Percentiles rank a stretch among this genome's conserved stretches.
These are phyloP conservation scores for Phataginus tricuspis DNA, from an alignment of 2,797 vertebrate genomes.

Conservation along the genomic window DNA sequence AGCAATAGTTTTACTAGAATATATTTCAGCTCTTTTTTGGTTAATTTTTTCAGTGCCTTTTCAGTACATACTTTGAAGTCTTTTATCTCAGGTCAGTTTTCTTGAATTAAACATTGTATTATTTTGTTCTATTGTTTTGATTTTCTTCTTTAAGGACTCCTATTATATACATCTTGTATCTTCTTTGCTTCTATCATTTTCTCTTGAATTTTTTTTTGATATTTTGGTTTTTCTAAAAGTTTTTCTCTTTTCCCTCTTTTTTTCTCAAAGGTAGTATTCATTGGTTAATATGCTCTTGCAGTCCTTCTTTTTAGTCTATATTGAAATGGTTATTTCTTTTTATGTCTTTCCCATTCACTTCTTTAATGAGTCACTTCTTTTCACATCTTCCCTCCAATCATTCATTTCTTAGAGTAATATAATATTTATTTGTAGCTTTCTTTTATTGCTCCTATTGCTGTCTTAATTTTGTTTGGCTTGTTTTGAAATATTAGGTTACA, in stretches of 20 bases:
- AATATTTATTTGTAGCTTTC: neutral
- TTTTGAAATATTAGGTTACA: neutral
- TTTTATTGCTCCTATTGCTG: neutral
- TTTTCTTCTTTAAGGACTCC: neutral
- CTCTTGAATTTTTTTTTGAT: neutral
- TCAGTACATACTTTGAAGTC: neutral
- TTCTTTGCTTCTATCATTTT: neutral
- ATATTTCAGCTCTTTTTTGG: neutral
- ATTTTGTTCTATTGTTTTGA: neutral
- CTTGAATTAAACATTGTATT: neutral
- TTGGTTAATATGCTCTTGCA: neutral
- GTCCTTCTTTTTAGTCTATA: neutral
- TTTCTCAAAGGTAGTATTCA: neutral
- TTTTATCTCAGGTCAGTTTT: neutral
- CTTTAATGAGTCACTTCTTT: neutral
- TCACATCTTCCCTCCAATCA: neutral
- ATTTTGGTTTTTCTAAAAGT: neutral
- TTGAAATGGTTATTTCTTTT: neutral
- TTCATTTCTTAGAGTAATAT: neutral
- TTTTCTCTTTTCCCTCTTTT: neutral
- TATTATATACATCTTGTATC: neutral
- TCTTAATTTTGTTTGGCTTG: neutral
- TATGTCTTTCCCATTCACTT: neutral
- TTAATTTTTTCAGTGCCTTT: neutral
- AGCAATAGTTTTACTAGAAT: neutral